Evolutionary conservation across 1,140 invertebrate species (phyloP).

Genomic region (Luehdorfia chinensis): DNA sequence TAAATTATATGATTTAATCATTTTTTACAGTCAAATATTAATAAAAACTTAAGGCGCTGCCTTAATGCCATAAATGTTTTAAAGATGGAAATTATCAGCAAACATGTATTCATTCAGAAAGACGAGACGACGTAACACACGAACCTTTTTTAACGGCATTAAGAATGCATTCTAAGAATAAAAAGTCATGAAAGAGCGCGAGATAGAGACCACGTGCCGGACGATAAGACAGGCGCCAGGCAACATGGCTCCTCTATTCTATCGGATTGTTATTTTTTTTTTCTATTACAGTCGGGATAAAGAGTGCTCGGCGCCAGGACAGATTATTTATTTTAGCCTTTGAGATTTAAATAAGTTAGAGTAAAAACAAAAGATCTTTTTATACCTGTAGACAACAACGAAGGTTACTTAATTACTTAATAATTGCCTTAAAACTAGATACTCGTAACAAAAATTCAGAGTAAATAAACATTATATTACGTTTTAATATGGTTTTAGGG

Average conservation of each 20-base stretch:
- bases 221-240: conserved; percentile 61
- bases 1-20: conserved; percentile 6
- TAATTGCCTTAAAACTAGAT: no score
- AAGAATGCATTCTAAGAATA: conserved; percentile 47
- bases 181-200: conserved; percentile 37
- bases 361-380: no score
- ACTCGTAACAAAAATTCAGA: no score
- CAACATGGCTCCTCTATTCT: conserved; percentile 30
- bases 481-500: no score
- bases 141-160: conserved; percentile 22
- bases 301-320: conserved; percentile 43
- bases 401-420: no score
- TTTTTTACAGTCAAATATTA: conserved; percentile 5
- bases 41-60: conserved; percentile 3
- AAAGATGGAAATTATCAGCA: no score
- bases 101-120: conserved; percentile 3
- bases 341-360: no score
- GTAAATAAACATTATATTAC: no score
- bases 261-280: conserved; percentile 51
- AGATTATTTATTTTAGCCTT: conserved; percentile 49
- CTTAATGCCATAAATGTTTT: no score
- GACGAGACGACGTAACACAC: conserved; percentile 13
- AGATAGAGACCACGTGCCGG: conserved; percentile 50
- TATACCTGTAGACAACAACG: no score
- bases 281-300: conserved; percentile 23